Conservation (phyloP, 1,140 invertebrate species). For the Drosophila navojoa region DNA sequence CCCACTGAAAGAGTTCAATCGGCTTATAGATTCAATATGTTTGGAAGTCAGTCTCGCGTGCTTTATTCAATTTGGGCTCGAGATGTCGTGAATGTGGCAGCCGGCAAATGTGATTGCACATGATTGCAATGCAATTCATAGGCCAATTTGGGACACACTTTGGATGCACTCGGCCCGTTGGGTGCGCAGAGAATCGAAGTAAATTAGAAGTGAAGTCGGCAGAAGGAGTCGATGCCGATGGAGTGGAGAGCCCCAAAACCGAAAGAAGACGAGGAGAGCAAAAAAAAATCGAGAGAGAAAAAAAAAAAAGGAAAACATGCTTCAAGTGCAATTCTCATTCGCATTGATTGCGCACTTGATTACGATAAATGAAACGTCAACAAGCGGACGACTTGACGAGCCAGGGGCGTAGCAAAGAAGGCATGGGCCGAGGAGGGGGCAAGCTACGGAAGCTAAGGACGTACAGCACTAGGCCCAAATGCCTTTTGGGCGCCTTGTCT, state of each 20-base stretch:
- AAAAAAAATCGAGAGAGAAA: constrained; percentile 3
- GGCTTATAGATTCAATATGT: constrained; percentile 1
- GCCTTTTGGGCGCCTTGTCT: constrained; percentile 48
- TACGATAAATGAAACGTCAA: constrained; percentile 82
- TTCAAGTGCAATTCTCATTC: constrained; percentile 77
- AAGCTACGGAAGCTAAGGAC: constrained; percentile 7
- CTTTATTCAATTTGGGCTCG: background rate
- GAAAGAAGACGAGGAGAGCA: background rate
- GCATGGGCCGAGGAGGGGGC: background rate
- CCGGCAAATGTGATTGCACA: constrained; percentile 32
- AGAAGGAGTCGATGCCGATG: background rate
- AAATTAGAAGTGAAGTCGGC: constrained; percentile 62
- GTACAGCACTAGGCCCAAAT: constrained; percentile 36
- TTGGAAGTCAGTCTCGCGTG: background rate
- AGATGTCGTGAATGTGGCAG: background rate
- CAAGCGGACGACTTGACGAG: constrained; percentile 48
- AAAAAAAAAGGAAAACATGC: constrained; percentile 8
- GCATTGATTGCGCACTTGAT: constrained; percentile 81
- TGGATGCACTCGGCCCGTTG: constrained; percentile 1
- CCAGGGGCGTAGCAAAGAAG: background rate
- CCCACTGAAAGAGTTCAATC: background rate
- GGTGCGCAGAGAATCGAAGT: constrained; percentile 62
- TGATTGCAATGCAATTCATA: constrained; percentile 34
- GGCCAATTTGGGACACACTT: constrained; percentile 33
- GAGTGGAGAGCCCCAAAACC: background rate